phyloP scores from a whole-genome alignment of 2,888 invertebrate species.

The Athrips mouffetella region DNA sequence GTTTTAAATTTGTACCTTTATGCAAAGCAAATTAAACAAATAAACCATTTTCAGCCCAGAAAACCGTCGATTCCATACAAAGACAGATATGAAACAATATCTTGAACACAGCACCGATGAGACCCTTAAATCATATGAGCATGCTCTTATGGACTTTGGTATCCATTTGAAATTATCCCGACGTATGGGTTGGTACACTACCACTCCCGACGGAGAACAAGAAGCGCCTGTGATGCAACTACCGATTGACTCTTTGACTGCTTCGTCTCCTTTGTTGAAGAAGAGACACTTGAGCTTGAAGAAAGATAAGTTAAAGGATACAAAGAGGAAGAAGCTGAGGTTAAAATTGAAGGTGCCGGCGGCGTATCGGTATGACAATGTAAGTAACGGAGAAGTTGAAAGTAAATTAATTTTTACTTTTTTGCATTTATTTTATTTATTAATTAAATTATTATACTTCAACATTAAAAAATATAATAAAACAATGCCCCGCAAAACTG shows the following conservation, averaged over 20 bases:
- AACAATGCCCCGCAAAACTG: no score
- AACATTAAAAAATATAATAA: no score
- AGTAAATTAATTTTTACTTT: no score
- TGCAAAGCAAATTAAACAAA: no score
- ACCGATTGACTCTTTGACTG: conserved; percentile 33
- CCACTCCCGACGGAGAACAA: conserved; percentile 38
- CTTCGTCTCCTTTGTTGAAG: conserved; percentile 46
- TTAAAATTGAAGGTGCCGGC: conserved; percentile 30
- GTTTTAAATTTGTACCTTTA: no score
- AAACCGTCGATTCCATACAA: conserved; percentile 62
- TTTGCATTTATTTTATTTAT: no score
- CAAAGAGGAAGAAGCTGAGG: conserved; percentile 32
- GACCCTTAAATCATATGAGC: conserved; percentile 39
- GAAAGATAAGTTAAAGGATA: conserved; percentile 30
- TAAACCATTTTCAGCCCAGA: conserved; percentile 62
- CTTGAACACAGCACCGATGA: conserved; percentile 43
- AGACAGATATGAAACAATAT: conserved; percentile 60
- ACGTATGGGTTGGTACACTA: conserved; percentile 62
- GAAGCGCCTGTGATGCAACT: conserved; percentile 34
- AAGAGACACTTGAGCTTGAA: conserved; percentile 43
- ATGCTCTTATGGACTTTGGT: conserved; percentile 62
- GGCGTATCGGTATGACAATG: conserved; percentile 8
- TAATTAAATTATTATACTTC: no score
- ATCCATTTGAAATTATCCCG: conserved; percentile 64
- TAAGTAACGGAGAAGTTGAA: no score